phyloP scores from a whole-genome alignment of 2,797 vertebrate species.

The Acanthurus lineatus region DNA sequence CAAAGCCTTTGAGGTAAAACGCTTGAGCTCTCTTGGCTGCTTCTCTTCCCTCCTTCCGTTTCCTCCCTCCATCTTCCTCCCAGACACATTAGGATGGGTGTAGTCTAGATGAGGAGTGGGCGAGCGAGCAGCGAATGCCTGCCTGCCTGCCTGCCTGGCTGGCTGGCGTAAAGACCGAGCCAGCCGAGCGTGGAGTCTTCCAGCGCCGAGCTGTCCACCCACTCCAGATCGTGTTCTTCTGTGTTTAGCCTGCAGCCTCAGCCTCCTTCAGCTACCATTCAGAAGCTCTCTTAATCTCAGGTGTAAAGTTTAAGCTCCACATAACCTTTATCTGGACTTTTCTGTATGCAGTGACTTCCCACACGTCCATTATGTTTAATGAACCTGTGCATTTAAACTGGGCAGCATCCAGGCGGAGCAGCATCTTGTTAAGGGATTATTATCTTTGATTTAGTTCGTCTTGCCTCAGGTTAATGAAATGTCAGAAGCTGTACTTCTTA shows the following conservation, averaged over 20 bases:
- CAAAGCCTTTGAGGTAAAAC: conserved; percentile 42
- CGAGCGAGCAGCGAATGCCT: conserved; percentile 52
- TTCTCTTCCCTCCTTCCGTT: conserved; percentile 29
- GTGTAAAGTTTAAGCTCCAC: conserved; percentile 52
- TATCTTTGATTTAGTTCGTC: conserved; percentile 56
- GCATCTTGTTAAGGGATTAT: conserved; percentile 45
- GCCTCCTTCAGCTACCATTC: conserved; percentile 37
- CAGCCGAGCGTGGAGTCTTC: conserved; percentile 60
- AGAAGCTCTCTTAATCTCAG: conserved; percentile 48
- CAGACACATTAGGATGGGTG: conserved; percentile 61
- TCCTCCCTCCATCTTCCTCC: conserved; percentile 33
- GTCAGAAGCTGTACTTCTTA: conserved; percentile 68
- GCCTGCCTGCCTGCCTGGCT: conserved; percentile 9
- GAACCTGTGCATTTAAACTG: conserved; percentile 64
- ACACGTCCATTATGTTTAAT: conserved; percentile 54
- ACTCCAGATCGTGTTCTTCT: conserved; percentile 60
- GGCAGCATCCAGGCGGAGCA: conserved; percentile 35
- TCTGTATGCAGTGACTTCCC: conserved; percentile 25
- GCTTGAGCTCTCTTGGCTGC: conserved; percentile 31
- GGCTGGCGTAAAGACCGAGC: conserved; percentile 46
- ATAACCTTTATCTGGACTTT: conserved; percentile 20
- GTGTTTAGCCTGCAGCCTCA: conserved; percentile 53
- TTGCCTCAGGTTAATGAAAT: conserved; percentile 73
- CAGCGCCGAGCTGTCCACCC: conserved; percentile 72
- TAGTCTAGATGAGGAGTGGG: conserved; percentile 67